These are phyloP conservation scores for Mactromeris polynyma DNA, from an alignment of 2,888 invertebrate genomes.

Conservation along the genomic window DNA sequence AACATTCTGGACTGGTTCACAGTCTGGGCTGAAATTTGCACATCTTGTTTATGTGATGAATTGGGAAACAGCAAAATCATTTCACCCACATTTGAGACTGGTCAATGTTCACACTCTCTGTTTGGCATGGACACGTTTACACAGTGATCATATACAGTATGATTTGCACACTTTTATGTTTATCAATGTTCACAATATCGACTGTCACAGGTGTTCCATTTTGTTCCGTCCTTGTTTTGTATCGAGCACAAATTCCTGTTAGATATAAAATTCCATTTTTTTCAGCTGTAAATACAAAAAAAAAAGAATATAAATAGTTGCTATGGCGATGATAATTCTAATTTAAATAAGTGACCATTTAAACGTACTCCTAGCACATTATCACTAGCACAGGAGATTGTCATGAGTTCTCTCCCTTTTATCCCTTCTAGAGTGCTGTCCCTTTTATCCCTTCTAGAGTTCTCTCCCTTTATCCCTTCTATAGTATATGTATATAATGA, in stretches of 20 bases:
- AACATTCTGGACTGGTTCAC: background rate
- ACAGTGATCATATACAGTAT: background rate
- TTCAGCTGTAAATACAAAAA: too few species aligned
- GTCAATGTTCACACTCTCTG: background rate
- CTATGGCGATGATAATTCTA: too few species aligned
- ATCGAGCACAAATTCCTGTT: background rate
- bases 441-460: too few species aligned
- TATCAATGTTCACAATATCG: background rate
- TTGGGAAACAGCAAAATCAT: background rate
- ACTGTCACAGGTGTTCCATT: background rate
- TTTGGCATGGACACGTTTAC: background rate
- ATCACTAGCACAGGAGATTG: too few species aligned
- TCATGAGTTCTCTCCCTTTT: too few species aligned
- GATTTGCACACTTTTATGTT: background rate
- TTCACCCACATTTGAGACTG: conserved; percentile 17
- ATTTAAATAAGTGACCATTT: too few species aligned
- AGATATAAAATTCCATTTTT: background rate
- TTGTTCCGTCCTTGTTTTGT: background rate
- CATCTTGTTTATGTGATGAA: background rate
- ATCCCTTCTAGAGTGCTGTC: too few species aligned
- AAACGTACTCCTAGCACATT: too few species aligned
- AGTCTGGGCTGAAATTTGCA: too few species aligned
- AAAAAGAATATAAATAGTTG: too few species aligned
- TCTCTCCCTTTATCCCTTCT: too few species aligned
- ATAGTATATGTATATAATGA: too few species aligned